Conservation (phyloP, 2,797 vertebrate genomes). For the Danionella dracula region DNA sequence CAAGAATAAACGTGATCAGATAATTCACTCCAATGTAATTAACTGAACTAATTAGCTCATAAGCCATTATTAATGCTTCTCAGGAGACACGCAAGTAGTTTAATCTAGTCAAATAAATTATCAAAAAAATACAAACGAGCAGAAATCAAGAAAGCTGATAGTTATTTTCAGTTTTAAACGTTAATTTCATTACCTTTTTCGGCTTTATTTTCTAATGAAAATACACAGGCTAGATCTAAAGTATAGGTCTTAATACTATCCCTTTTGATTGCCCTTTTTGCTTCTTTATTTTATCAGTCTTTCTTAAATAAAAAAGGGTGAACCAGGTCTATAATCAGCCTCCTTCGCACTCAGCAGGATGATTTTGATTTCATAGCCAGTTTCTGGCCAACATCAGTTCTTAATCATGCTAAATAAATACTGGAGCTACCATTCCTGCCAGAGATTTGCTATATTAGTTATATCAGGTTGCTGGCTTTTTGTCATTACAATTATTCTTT, state of each 20-base stretch:
- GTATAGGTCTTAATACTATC: constrained; percentile 6
- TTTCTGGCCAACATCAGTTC: constrained; percentile 33
- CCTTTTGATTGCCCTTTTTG: background rate
- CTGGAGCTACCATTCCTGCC: constrained; percentile 15
- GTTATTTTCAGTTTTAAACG: background rate
- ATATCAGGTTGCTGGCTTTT: constrained; percentile 21
- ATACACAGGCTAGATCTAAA: no score
- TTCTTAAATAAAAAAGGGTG: background rate
- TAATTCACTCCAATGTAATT: constrained; percentile 7
- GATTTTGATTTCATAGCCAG: constrained; percentile 29
- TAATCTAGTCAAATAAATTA: background rate
- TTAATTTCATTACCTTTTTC: no score
- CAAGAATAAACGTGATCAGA: constrained; percentile 3
- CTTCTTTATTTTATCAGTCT: background rate
- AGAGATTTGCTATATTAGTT: constrained; percentile 18
- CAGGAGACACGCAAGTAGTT: background rate
- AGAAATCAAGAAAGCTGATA: background rate
- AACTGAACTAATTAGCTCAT: constrained; percentile 7
- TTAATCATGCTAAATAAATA: constrained; percentile 42
- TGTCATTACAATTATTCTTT: constrained; percentile 1
- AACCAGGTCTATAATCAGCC: constrained; percentile 1
- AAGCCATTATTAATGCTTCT: constrained; percentile 7
- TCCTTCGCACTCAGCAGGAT: background rate
- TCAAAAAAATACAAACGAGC: background rate
- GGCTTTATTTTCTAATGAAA: no score